A percentile compares a stretch with the other conserved stretches of the same genome.
Evolutionary conservation across 2,797 vertebrate genomes (phyloP).

Genomic region (Buphagus erythrorhynchus): DNA sequence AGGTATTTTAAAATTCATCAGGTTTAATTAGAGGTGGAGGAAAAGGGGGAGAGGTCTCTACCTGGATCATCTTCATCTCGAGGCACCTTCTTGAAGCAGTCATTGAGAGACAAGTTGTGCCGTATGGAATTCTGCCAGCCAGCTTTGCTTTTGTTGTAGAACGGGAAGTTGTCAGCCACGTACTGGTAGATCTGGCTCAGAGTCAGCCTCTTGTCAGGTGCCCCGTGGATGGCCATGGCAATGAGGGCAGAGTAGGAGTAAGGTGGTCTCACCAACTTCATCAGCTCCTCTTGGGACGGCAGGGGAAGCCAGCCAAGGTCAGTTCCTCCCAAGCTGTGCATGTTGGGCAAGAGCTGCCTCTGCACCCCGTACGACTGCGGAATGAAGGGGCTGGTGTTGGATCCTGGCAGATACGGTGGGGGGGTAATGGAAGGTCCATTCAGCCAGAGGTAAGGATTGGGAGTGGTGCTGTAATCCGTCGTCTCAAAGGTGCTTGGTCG

Average conservation of each 20-base stretch:
- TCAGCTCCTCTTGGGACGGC: conserved; percentile 90
- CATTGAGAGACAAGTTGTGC: conserved; percentile 94
- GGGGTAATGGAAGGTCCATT: conserved; percentile 78
- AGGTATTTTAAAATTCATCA: background rate
- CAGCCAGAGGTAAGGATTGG: conserved; percentile 90
- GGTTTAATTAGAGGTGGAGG: fast-evolving
- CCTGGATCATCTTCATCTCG: conserved; percentile 88
- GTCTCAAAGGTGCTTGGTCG: conserved; percentile 89
- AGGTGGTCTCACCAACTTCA: conserved; percentile 89
- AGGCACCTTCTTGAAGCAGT: conserved; percentile 92
- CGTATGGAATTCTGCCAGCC: conserved; percentile 97
- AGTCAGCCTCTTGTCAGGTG: conserved; percentile 86
- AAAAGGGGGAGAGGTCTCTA: conserved; percentile 12
- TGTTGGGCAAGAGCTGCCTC: conserved; percentile 88
- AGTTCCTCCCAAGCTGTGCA: conserved; percentile 78
- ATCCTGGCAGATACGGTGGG: conserved; percentile 81
- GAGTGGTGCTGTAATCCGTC: conserved; percentile 85
- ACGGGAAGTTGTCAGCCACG: conserved; percentile 91
- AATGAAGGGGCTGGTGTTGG: conserved; percentile 83
- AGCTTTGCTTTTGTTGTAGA: conserved; percentile 91
- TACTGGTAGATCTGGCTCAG: conserved; percentile 96
- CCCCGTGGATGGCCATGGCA: conserved; percentile 94
- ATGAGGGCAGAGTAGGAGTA: conserved; percentile 97
- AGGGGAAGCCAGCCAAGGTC: conserved; percentile 92
- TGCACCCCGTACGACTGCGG: conserved; percentile 90